Evolutionary conservation across 2,888 invertebrate species (phyloP), one percentile per base, ranked within the genome.

Genomic region (Tryphoninae sp.): DNA sequence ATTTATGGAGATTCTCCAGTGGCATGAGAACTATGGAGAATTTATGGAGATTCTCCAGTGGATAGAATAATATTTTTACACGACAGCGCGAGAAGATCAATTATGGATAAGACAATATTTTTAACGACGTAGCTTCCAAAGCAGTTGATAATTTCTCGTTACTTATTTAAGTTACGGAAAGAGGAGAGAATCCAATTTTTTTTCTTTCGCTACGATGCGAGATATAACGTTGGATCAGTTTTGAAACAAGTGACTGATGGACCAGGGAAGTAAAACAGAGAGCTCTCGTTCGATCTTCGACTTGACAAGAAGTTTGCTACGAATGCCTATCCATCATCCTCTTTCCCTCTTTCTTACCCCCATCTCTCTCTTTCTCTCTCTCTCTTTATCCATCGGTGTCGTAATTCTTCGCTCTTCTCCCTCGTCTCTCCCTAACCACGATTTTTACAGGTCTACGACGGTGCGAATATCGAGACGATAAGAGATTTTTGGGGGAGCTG

Each of bases 241-340:
- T 65, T 26, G 45, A 23, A 76, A 76, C 76, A 80, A 76, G 61
- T 53, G 75, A 72, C 53, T 61, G 55, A 76, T 67, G 64, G 40
- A 49, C 42, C 64, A 51, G 22, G 51, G 16, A 73, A 67, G 76
- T 55, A 58, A 73, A 72, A 55, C 61, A 71, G 51, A 49, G 61
- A 68, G 59, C 33, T 62, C 23, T 53, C 77, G 72, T 76, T 80
- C 76, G 80, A 80, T 77, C 76, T 77, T 81, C 73, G 62, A 69
- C 81, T 77, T 69, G 77, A 76, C 80, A 62, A 62, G 73, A 81
- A 77, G 77, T 81, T 77, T 77, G 23, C 68, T 58, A 77, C 76
- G 55, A 72, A 72, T 53, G 62, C 67, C 72, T 62, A 81, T 77
- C 77, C 77, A 77, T 81, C 81, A 81, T 77, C 61, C 81, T 68